Conservation (phyloP, 1,140 invertebrate species). For the Cyphomyrmex costatus region DNA sequence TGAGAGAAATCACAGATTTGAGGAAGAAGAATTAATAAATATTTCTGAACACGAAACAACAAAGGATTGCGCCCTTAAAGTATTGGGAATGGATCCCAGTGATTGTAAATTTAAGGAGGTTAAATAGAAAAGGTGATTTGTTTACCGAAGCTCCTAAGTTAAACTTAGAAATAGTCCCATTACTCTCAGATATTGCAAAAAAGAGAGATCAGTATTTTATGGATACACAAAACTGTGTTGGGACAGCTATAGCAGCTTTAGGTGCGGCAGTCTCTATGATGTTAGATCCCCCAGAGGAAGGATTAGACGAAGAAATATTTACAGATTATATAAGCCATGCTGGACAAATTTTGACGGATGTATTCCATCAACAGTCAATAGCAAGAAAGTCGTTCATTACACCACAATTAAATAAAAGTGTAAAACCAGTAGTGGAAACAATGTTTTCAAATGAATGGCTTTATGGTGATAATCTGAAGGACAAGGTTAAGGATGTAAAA, state of each 20-base stretch:
- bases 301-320: background rate
- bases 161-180: background rate
- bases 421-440: constrained; percentile 33
- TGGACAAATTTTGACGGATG: constrained; percentile 14
- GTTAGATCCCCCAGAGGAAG: constrained; percentile 28
- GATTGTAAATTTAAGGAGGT: background rate
- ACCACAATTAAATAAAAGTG: constrained; percentile 22
- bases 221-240: constrained; percentile 58
- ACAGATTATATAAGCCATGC: constrained; percentile 15
- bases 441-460: constrained; percentile 22
- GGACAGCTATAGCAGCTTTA: constrained; percentile 13
- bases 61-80: background rate
- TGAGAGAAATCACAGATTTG: background rate
- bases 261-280: constrained; percentile 28
- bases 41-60: background rate
- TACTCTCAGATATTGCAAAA: constrained; percentile 34
- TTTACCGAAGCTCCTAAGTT: background rate
- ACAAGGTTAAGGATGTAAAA: constrained; percentile 34
- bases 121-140: background rate
- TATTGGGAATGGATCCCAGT: background rate
- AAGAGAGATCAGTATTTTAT: constrained; percentile 69
- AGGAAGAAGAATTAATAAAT: background rate
- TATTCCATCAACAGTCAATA: constrained; percentile 36
- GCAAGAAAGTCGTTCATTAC: constrained; percentile 42
- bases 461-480: constrained; percentile 8